Percentiles rank a stretch among this genome's conserved stretches.
Conservation (phyloP, 2,888 invertebrate genomes). For the Diplazon laetatorius region DNA sequence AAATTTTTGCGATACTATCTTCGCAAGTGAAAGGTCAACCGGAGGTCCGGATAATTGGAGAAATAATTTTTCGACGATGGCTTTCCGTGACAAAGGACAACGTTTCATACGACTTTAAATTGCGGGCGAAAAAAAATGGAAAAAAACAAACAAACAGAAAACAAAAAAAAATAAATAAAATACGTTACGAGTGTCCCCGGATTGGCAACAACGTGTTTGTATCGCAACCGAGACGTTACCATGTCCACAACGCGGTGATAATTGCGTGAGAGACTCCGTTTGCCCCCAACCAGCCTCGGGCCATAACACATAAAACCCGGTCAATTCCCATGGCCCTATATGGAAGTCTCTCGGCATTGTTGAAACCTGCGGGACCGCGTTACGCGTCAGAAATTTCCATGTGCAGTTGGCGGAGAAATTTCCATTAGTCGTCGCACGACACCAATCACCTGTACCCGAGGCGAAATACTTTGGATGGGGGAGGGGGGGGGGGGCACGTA, state of each 20-base stretch:
- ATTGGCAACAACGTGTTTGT: neutral
- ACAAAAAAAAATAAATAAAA: too few relatives aligned
- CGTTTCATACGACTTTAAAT: neutral
- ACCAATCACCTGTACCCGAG: slow-evolving; percentile 44
- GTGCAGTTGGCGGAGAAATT: slow-evolving; percentile 39
- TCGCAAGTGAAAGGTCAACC: neutral
- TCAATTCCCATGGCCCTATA: slow-evolving; percentile 62
- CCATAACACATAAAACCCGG: slow-evolving; percentile 66
- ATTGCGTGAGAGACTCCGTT: slow-evolving; percentile 66
- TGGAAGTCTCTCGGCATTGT: slow-evolving; percentile 40
- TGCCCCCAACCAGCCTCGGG: slow-evolving; percentile 36
- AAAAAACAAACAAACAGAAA: slow-evolving; percentile 20
- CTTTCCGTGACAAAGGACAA: slow-evolving; percentile 7
- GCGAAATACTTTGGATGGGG: slow-evolving; percentile 50
- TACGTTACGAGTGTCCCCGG: too few relatives aligned
- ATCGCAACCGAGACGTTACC: slow-evolving; percentile 43
- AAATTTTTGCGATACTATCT: neutral
- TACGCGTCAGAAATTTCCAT: slow-evolving; percentile 61
- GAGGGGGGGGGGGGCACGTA: slow-evolving; percentile 27
- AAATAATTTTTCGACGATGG: slow-evolving; percentile 3
- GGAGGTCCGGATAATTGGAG: neutral
- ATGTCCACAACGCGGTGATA: slow-evolving; percentile 57
- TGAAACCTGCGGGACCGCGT: slow-evolving; percentile 52
- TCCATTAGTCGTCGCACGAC: slow-evolving; percentile 30
- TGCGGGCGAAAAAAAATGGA: neutral